phyloP scores from a whole-genome alignment of 2,113 vertebrate genomes.

The Probosciger aterrimus region DNA sequence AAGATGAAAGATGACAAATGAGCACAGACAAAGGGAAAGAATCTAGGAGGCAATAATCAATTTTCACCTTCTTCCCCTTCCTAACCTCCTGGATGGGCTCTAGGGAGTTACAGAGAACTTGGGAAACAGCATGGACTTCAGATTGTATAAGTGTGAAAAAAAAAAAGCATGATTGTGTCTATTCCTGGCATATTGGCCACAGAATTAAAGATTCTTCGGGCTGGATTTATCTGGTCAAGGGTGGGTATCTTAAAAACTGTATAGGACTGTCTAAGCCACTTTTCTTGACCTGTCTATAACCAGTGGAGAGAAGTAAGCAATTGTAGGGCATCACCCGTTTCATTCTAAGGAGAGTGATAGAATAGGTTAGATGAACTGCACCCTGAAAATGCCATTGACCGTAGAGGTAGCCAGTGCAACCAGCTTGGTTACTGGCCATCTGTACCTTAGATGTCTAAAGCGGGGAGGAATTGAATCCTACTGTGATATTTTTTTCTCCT shows the following conservation, averaged over 20 bases:
- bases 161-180: background rate
- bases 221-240: background rate
- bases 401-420: background rate
- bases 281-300: background rate
- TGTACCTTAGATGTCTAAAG: background rate
- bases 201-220: background rate
- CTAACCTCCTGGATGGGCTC: background rate
- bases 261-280: background rate
- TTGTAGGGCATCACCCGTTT: background rate
- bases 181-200: background rate
- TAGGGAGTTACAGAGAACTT: background rate
- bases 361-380: background rate
- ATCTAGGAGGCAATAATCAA: background rate
- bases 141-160: background rate
- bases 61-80: background rate
- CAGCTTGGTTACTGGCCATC: background rate
- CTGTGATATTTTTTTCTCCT: background rate
- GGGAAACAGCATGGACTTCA: background rate
- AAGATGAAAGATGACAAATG: background rate
- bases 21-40: background rate
- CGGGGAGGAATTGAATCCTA: background rate
- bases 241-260: background rate
- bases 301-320: background rate
- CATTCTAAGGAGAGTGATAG: background rate
- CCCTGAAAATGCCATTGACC: background rate